Base-by-base conservation (phyloP, 2,797 vertebrate genomes). In the Siniperca scherzeri region DNA sequence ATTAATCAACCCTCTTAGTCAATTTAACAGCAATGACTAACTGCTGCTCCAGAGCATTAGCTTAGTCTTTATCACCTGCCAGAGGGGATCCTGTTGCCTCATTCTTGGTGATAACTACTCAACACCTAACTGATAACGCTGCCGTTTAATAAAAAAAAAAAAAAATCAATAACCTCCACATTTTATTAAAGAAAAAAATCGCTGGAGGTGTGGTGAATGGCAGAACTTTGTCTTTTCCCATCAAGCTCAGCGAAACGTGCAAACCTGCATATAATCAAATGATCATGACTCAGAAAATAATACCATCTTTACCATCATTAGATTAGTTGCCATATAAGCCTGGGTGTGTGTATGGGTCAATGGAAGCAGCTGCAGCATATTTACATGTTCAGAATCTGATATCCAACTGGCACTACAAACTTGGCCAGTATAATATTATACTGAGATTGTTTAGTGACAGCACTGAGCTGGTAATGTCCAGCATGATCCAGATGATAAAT, bases 121-220 rank as follows among this genome's bases (percentile, higher is more conserved):
- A 68, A 25, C 73, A 84, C 69, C 80, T 77, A 69, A 71, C 59
- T 72, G 70, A 85, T 87, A 83, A 78, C 2, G 0, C 57, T 74
- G 73, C 66, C 64, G 56, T 75, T 83, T 87, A 69, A 88, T 84
- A 82, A 46, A 81, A 82, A 72, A 3, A 36, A 36, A 7, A 7
- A 36, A 36, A 36, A 5, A 13, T 38, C 36, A 57, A 33, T 73
- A 25, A 72, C 65, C 46, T 74, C 38, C 9, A 10, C 22, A 36
- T 81, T 70, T 64, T 52, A 59, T 56, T 78, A 44, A 77, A 81
- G 52, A 44, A 64, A 67, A 30, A 66, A 46, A 40, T 53, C 10
- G 33, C 46, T 12, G 12, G 27, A 67, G 27, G 50, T 40, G 52
- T 64, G 75, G 68, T 60, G 25, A 60, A 80, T 19, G 27, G 9